These are phyloP conservation scores for Macroglossus sobrinus DNA, from an alignment of 2,113 vertebrate genomes.

Conservation along the genomic window DNA sequence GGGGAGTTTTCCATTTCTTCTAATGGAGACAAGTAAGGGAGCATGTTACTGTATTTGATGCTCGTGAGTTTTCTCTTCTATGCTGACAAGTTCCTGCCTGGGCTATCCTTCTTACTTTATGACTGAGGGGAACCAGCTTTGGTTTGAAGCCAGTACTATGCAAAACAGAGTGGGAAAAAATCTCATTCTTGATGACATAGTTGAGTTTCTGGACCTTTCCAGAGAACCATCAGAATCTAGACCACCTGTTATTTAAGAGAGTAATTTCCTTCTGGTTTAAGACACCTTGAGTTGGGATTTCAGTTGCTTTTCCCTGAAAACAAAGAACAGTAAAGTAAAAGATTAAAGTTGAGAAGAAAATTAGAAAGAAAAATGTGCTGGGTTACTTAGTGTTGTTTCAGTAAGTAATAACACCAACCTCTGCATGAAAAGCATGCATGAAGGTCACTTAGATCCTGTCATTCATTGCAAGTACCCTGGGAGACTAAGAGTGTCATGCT, in stretches of 20 bases:
- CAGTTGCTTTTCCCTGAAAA: not conserved
- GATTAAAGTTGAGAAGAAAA: not conserved
- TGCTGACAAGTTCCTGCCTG: not conserved
- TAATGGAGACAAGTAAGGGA: not conserved
- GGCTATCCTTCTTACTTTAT: not conserved
- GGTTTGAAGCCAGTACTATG: not conserved
- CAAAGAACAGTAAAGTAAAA: not conserved
- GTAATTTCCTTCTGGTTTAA: not conserved
- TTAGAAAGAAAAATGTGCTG: not conserved
- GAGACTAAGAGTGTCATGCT: not conserved
- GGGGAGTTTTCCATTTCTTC: not conserved
- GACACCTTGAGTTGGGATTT: not conserved
- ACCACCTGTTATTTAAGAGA: not conserved
- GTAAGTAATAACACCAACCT: not conserved
- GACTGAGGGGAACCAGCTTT: not conserved
- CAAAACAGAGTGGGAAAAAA: not conserved
- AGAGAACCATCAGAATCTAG: not conserved
- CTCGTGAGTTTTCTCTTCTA: not conserved
- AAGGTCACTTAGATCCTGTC: not conserved
- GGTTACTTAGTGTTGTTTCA: not conserved
- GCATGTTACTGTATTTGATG: not conserved
- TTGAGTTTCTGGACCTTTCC: not conserved
- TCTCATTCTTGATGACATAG: not conserved
- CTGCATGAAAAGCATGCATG: accelerated
- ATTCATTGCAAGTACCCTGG: not conserved